Evolutionary conservation across 2,888 invertebrate species (phyloP).

Genomic region (Druceiella hillmani): DNA sequence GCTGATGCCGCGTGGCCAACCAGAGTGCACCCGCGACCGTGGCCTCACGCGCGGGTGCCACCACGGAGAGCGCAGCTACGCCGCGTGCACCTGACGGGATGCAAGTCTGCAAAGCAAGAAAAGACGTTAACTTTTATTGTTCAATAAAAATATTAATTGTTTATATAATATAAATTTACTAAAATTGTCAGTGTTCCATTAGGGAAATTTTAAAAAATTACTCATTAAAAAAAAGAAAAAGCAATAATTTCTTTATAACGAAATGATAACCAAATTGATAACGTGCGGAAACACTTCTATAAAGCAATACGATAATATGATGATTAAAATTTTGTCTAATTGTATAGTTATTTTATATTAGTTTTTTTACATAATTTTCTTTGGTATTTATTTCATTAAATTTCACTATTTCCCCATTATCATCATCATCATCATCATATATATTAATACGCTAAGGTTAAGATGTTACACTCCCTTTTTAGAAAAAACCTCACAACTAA

Average conservation of each 20-base stretch:
- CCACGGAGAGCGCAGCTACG: slow-evolving; percentile 15
- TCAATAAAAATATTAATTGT: neutral
- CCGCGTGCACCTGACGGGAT: slow-evolving; percentile 17
- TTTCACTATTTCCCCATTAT: too few species aligned
- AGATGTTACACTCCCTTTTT: too few species aligned
- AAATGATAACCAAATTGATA: neutral
- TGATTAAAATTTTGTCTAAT: too few species aligned
- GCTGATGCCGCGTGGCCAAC: slow-evolving; percentile 23
- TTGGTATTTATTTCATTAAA: too few species aligned
- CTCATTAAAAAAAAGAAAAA: slow-evolving; percentile 12
- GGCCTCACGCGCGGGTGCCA: slow-evolving; percentile 25
- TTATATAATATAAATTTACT: neutral
- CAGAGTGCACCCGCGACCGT: slow-evolving; percentile 21
- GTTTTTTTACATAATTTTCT: too few species aligned
- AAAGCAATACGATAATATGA: too few species aligned
- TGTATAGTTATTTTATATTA: too few species aligned
- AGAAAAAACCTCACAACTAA: too few species aligned
- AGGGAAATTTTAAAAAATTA: neutral
- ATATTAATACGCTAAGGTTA: too few species aligned
- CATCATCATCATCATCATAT: too few species aligned
- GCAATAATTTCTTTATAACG: neutral
- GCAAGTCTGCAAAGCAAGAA: slow-evolving; percentile 16
- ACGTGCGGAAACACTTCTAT: too few species aligned
- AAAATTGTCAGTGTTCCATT: neutral
- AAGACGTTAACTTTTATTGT: neutral